Conservation (phyloP, 2,797 vertebrate species). For the Sparus aurata region DNA sequence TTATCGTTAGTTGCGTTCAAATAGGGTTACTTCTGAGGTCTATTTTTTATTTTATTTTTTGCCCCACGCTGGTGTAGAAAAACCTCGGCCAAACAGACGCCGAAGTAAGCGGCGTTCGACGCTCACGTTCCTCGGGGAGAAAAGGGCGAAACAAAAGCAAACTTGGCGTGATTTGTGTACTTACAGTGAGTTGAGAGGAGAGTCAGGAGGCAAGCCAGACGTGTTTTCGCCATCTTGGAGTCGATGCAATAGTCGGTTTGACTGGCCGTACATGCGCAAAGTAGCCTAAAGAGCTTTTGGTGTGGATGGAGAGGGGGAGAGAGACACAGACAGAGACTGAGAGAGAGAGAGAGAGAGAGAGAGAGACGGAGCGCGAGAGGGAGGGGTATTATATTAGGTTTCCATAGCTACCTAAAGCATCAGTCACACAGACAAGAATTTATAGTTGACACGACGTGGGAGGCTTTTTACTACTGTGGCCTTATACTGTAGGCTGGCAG, state of each 20-base stretch:
- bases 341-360: slow-evolving; percentile 42
- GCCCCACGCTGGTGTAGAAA: not conserved
- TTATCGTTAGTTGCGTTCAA: slow-evolving; percentile 58
- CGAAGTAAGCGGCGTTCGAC: slow-evolving; percentile 6
- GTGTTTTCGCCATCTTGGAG: slow-evolving; percentile 90
- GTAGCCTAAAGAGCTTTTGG: slow-evolving; percentile 79
- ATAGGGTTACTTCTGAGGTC: slow-evolving; percentile 36
- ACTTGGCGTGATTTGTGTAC: slow-evolving; percentile 61
- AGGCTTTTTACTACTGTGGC: slow-evolving; percentile 69
- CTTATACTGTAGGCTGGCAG: slow-evolving; percentile 48
- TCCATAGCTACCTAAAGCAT: slow-evolving; percentile 85
- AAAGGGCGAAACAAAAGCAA: not conserved
- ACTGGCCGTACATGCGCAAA: slow-evolving; percentile 87
- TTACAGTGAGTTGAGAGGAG: slow-evolving; percentile 88
- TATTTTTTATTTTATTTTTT: slow-evolving; percentile 4
- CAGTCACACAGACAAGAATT: slow-evolving; percentile 77
- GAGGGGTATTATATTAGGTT: slow-evolving; percentile 77
- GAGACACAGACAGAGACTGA: slow-evolving; percentile 42
- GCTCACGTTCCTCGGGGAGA: not conserved
- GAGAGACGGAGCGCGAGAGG: not conserved
- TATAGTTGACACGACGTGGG: slow-evolving; percentile 74
- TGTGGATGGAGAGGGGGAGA: slow-evolving; percentile 74
- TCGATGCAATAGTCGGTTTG: slow-evolving; percentile 81
- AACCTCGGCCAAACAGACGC: slow-evolving; percentile 26
- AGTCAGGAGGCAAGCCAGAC: slow-evolving; percentile 84